Evolutionary conservation across 53 echinoderm and acorn worm species (phyloP).

Genomic region (Stichopus horrens): DNA sequence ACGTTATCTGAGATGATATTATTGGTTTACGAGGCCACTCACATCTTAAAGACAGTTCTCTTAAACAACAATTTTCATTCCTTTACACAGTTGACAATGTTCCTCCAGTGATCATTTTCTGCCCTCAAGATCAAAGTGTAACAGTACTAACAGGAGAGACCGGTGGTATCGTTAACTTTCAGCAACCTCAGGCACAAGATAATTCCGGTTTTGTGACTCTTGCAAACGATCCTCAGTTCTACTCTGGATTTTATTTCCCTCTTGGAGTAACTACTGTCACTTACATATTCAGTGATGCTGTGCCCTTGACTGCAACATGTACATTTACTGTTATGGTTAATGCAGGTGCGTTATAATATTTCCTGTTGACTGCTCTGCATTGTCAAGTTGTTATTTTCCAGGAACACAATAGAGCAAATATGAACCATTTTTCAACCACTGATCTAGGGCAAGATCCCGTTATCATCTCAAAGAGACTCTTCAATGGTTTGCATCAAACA

Average conservation of each 20-base stretch:
- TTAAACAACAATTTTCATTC: too few relatives aligned
- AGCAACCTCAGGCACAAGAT: background rate
- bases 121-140: background rate
- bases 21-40: too few relatives aligned
- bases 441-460: too few relatives aligned
- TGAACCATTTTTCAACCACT: too few relatives aligned
- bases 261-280: constrained; percentile 19
- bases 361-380: too few relatives aligned
- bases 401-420: too few relatives aligned
- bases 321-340: constrained; percentile 8
- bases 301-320: background rate
- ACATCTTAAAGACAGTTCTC: too few relatives aligned
- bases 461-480: too few relatives aligned
- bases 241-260: constrained; percentile 14
- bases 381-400: too few relatives aligned
- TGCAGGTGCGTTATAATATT: constrained; percentile 12
- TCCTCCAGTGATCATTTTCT: background rate
- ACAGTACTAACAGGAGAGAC: constrained; percentile 26
- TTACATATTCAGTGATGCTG: constrained; percentile 8
- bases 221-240: constrained; percentile 9
- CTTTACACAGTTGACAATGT: constrained; percentile 4
- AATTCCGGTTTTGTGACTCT: constrained; percentile 16
- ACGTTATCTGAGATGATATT: too few relatives aligned
- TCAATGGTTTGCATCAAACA: too few relatives aligned
- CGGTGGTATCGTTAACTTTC: constrained; percentile 16